Base-by-base conservation (phyloP, 1,140 invertebrate genomes). In the Triops longicaudatus region DNA sequence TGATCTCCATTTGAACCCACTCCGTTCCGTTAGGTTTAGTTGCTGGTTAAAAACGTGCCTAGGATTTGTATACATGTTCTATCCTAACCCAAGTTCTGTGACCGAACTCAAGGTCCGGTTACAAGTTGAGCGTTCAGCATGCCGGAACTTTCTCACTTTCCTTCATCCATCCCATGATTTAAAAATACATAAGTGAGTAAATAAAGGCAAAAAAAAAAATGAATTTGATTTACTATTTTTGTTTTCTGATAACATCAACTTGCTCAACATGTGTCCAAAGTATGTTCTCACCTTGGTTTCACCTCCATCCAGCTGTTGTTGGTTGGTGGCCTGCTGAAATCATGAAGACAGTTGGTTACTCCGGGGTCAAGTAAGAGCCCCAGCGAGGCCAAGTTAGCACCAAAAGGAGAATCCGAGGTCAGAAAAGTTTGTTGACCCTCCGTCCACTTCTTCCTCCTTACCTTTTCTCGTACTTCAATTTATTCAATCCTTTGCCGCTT, bases 81-180 rank as follows among this genome's bases (percentile, higher is more conserved):
- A 17, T 17, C 14, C 5, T 22, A 14, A 63, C 50, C 7, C 50
- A 17, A 63, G 50, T 63, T 63, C 50, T 63, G 50, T 63, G 50
- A 63, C 50, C 50, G 50, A 17, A 63, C n/a, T 63, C 50, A 63
- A 63, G 50, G 50, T 63, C 50, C 50, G 50, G 50, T 63, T 63
- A 37, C 2, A 2, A 37, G 31, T 37, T 37, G 2, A n/a, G 50
- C 50, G 31, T 37, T 37, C 31, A n/a, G 50, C 50, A 14, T 63
- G 14, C 50, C 50, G 50, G 50, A 63, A 63, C 50, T 12, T 63
- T 63, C 31, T 37, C 31, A 37, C 31, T 37, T 37, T 37, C 31
- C 31, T 37, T 12, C 50, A 14, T 14, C 17, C 50, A 63, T 12
- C n/a, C 22, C 22, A n/a, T 63, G 0, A 12, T n/a, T 63, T 63